Evolutionary conservation across 1,140 invertebrate genomes (phyloP), one percentile per base, ranked within the genome.

Genomic region (Drosophila kurseongensis): DNA sequence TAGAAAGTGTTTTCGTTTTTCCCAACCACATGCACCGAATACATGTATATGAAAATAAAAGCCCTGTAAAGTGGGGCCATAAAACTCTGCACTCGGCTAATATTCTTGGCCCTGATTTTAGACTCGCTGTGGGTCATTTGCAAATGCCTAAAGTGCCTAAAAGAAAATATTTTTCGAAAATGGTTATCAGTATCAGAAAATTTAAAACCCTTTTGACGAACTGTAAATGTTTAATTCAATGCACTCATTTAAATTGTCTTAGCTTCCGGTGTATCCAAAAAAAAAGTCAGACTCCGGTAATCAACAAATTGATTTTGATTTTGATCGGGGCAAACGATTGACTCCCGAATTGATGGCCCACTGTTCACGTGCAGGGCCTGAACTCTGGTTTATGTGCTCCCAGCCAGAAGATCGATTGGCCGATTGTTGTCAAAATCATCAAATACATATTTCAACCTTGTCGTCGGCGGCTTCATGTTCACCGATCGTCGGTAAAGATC

Each of bases 221-320:
- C 73, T 75, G 65, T 71, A 61, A 57, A 40, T 5, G 8, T 60
- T 63, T 45, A 72, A 69, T 78, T 75, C 72, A 72, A 44, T 51
- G 47, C 35, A 38, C 44, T 54, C 50, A 63, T 76, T 85, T 63
- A 74, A 66, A 77, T 76, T 47, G 52, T 23, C 29, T 48, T 48
- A 35, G 65, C 71, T 88, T 86, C 82, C 83, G 82, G 36, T 86
- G 66, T 38, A 38, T 38, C 23, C 36, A 58, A 10, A 27, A 5
- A 56, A 35, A 80, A 59, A 44, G 18, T 23, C 45, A 38, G 38
- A 45, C 35, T 40, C 32, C 7, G 47, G 57, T 40, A 41, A 48
- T 63, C 47, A 86, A 86, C 82, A 82, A 86, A 86, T 88, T 88
- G 83, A 88, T 86, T 88, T 86, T 88, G 82, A 79, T 82, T 63